phyloP scores from a whole-genome alignment of 2,888 invertebrate genomes.

The Cabera pusaria region DNA sequence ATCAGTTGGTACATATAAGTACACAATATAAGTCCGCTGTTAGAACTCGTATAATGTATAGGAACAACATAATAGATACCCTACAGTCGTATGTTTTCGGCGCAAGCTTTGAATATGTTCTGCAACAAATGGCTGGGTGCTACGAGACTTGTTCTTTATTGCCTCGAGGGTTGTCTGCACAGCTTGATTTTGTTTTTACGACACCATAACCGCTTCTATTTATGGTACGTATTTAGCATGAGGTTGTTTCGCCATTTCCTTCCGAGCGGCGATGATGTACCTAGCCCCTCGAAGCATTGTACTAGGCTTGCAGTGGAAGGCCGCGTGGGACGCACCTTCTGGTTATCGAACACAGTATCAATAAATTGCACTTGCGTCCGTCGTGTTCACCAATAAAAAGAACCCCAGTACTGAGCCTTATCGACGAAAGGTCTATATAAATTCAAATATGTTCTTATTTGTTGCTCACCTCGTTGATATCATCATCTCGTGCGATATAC shows the following conservation, averaged over 20 bases:
- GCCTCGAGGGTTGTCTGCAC: slow-evolving; percentile 61
- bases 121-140: slow-evolving; percentile 36
- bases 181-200: slow-evolving; percentile 80
- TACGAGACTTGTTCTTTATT: slow-evolving; percentile 64
- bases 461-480: slow-evolving; percentile 65
- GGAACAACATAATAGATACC: too few relatives aligned
- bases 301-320: slow-evolving; percentile 65
- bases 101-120: slow-evolving; percentile 6
- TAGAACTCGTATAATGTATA: too few relatives aligned
- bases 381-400: slow-evolving; percentile 75
- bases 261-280: slow-evolving; percentile 62
- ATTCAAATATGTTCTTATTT: slow-evolving; percentile 72
- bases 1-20: too few relatives aligned
- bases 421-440: slow-evolving; percentile 76
- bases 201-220: slow-evolving; percentile 72
- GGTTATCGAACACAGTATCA: slow-evolving; percentile 76
- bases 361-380: slow-evolving; percentile 79
- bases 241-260: slow-evolving; percentile 61
- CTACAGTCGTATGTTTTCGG: slow-evolving; percentile 7
- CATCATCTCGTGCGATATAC: slow-evolving; percentile 53
- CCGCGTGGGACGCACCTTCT: slow-evolving; percentile 76
- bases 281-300: slow-evolving; percentile 41
- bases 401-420: slow-evolving; percentile 62
- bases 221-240: slow-evolving; percentile 75
- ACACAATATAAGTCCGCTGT: too few relatives aligned